phyloP scores from a whole-genome alignment of 2,888 invertebrate species.

The Adela reaumurella region DNA sequence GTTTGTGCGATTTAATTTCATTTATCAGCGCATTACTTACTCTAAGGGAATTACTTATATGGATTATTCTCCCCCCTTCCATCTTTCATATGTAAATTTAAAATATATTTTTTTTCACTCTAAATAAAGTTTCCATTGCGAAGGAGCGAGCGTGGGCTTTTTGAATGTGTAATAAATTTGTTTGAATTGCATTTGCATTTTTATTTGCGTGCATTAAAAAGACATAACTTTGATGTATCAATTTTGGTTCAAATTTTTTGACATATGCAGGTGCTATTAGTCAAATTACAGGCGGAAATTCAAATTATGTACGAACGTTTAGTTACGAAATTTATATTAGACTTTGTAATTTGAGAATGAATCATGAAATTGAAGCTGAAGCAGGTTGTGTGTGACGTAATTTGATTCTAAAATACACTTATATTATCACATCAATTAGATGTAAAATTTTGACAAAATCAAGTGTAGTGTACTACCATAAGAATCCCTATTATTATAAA shows the following conservation, averaged over 20 bases:
- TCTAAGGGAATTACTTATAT: slow-evolving; percentile 50
- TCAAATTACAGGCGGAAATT: too few species aligned
- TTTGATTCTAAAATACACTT: too few species aligned
- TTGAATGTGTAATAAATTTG: slow-evolving; percentile 1
- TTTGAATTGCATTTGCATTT: slow-evolving; percentile 6
- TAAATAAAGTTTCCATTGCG: background rate
- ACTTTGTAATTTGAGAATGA: too few species aligned
- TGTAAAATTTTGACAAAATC: too few species aligned
- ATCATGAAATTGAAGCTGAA: too few species aligned
- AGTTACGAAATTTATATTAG: too few species aligned
- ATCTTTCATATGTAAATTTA: background rate
- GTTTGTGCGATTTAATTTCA: slow-evolving; percentile 58
- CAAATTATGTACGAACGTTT: too few species aligned
- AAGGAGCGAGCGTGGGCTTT: background rate
- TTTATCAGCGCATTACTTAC: slow-evolving; percentile 57
- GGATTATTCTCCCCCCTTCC: slow-evolving; percentile 34
- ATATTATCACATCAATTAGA: too few species aligned
- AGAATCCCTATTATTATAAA: too few species aligned
- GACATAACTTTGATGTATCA: slow-evolving; percentile 23
- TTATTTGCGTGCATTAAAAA: slow-evolving; percentile 40
- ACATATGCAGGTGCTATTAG: background rate
- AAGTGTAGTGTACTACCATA: too few species aligned
- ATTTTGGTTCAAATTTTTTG: background rate
- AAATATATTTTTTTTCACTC: background rate
- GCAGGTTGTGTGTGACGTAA: too few species aligned